Base-by-base conservation (phyloP, 1,140 invertebrate genomes). In the Thereuonema tuberculata region DNA sequence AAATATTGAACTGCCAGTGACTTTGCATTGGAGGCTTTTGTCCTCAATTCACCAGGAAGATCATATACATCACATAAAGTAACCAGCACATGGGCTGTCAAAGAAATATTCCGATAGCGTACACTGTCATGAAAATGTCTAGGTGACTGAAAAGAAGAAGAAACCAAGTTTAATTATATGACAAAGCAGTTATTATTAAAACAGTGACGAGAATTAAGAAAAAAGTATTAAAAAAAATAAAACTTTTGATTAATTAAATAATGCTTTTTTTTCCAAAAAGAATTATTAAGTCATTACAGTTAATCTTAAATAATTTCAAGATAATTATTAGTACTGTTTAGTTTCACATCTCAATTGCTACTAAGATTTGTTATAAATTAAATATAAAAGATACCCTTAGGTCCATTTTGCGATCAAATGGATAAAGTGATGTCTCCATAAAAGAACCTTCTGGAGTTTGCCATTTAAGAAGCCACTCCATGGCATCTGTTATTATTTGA, bases 81-180 rank as follows among this genome's bases (percentile, higher is more conserved):
- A 43, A 79, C 74, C 0, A 78, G 64, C 14, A 80, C 74, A 61
- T 79, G 77, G 1, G 78, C 77, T 2, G 78, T 80, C 25, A 80
- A 64, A 15, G 72, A 65, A 2, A 77, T 68, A 59, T 76, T 77
- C 29, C 63, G 28, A 37, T 2, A 54, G 17, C 43, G 12, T 12
- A 52, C 15, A 12, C 24, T 15, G 12, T 24, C 15, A 52, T 15
- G 12, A 9, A 12, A 9, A 24, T 52, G 9, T 21, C 14, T 20
- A 52, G 21, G 5, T 9, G 49, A 21, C 49, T 52, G 49, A 9
- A 43, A 43, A 43, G 9, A 43, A 43, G n/a, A 43, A 43, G 37
- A 52, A 52, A 52, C n/a, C n/a, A n/a, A n/a, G n/a, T n/a, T n/a
- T 43, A 43, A 43, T 12, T 12, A 43, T 43, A n/a, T 43, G 37